phyloP scores from a whole-genome alignment of 1,140 invertebrate genomes.

The Polypedilum vanderplanki region DNA sequence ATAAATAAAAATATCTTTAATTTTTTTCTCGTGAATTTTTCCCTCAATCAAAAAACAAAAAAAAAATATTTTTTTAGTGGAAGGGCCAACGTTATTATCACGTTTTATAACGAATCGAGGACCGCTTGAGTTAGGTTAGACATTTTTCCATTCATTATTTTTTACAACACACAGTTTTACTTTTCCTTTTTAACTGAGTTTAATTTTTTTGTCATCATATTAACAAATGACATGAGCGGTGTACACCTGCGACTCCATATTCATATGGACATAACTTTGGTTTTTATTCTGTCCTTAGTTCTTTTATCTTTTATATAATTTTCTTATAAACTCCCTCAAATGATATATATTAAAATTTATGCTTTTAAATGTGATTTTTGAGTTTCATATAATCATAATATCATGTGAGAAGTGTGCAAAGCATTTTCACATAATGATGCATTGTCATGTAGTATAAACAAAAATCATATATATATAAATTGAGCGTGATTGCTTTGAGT shows the following conservation, averaged over 20 bases:
- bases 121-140: slow-evolving; percentile 14
- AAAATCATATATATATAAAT: no score
- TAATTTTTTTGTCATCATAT: background rate
- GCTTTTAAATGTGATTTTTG: slow-evolving; percentile 4
- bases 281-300: background rate
- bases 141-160: slow-evolving; percentile 30
- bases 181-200: background rate
- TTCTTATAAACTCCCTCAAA: background rate
- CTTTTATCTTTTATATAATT: background rate
- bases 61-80: slow-evolving; percentile 9
- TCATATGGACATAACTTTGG: background rate
- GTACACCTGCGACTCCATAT: background rate
- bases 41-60: background rate
- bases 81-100: slow-evolving; percentile 19
- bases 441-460: no score
- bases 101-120: slow-evolving; percentile 23
- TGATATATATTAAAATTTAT: background rate
- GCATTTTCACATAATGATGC: no score
- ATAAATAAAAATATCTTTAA: no score
- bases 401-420: no score
- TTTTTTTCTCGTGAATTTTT: no score
- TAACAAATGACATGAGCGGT: slow-evolving; percentile 5
- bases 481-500: no score
- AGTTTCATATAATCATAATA: no score
- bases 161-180: slow-evolving; percentile 19